Evolutionary conservation across 2,797 vertebrate genomes (phyloP).

Genomic region (Syngnathus rostellatus): DNA sequence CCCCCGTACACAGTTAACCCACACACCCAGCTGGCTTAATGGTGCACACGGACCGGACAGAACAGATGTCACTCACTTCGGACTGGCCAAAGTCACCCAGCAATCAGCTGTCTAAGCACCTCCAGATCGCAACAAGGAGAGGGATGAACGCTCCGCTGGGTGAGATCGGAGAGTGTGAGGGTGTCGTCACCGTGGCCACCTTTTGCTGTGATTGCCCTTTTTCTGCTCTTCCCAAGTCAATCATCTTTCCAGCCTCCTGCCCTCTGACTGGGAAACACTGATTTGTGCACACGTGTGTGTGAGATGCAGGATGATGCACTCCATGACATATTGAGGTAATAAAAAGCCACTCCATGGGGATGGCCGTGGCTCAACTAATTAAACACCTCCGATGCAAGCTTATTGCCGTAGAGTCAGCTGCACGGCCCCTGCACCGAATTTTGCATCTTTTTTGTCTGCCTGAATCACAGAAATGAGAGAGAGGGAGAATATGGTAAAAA

Average conservation of each 20-base stretch:
- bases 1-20: slow-evolving; percentile 29
- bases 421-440: slow-evolving; percentile 52
- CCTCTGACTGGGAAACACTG: slow-evolving; percentile 5
- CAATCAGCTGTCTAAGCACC: slow-evolving; percentile 52
- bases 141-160: slow-evolving; percentile 30
- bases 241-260: not conserved
- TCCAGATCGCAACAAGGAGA: slow-evolving; percentile 39
- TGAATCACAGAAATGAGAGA: slow-evolving; percentile 29
- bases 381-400: slow-evolving; percentile 68
- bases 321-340: slow-evolving; percentile 74
- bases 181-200: slow-evolving; percentile 10
- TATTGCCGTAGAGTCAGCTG: slow-evolving; percentile 57
- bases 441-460: slow-evolving; percentile 43
- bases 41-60: slow-evolving; percentile 26
- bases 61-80: slow-evolving; percentile 57
- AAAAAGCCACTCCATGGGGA: slow-evolving; percentile 68
- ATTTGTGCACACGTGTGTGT: slow-evolving; percentile 10
- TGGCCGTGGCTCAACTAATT: slow-evolving; percentile 67
- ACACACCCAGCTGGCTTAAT: slow-evolving; percentile 54
- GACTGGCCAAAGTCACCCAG: slow-evolving; percentile 50
- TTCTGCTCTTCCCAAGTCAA: slow-evolving; percentile 5
- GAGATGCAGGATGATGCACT: slow-evolving; percentile 40
- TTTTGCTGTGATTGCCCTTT: slow-evolving; percentile 27
- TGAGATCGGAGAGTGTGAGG: slow-evolving; percentile 16
- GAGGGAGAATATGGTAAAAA: not conserved